Evolutionary conservation across 1,140 invertebrate species (phyloP), one percentile per base, ranked within the genome.

Genomic region (Zaprionus nigranus): DNA sequence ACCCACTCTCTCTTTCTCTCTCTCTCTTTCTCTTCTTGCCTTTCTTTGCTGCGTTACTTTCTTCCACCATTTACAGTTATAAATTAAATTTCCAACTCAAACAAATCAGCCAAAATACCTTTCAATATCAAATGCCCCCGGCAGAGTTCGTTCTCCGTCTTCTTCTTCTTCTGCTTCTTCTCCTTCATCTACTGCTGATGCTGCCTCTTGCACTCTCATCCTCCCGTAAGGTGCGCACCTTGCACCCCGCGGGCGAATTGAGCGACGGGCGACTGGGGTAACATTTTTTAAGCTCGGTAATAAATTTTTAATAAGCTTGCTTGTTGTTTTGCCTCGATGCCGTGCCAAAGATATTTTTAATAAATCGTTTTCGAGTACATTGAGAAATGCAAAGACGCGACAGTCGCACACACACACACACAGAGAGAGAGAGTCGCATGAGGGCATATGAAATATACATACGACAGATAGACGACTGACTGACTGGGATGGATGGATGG

Each of bases 241-340:
- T 76, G 77, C n/a, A n/a, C 80, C 81, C 63, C 67, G 65, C 63
- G 81, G 81, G 81, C 63, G 56, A 43, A 58, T 59, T 34, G 73
- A 63, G 61, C 64, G 70, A 62, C 64, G 46, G 46, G 64, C 82
- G 83, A 87, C 84, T 90, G 81, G 85, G 85, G 85, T 90, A 90
- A 88, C 85, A 88, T 90, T 90, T 88, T 88, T 88, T 90, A 88
- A 88, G 86, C 85, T 88, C 20, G 85, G 85, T 90, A 88, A 88
- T 88, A 88, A 88, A 88, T 88, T 88, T 88, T 88, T 88, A 88
- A 88, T 88, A 88, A 88, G 85, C 85, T 88, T 84, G 81, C 85
- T 88, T 88, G 85, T 88, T 88, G 85, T 90, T 88, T 88, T 85
- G 78, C 64, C 67, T 71, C 67, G 75, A 61, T 70, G 79, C 68